Evolutionary conservation across 2,113 vertebrate genomes (phyloP).

Genomic region (Naja naja): DNA sequence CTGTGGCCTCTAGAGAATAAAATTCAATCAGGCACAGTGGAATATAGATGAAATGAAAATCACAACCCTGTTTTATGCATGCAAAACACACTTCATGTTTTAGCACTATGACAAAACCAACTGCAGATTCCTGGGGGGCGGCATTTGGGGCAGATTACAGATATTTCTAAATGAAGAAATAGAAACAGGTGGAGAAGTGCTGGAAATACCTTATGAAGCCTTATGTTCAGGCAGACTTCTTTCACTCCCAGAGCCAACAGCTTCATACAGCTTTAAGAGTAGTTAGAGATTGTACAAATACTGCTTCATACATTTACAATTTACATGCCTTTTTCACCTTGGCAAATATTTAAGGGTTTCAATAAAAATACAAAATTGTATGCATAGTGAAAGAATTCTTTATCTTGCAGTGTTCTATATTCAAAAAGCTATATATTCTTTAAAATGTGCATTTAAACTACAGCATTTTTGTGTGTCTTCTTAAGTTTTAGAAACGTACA

Average conservation of each 20-base stretch:
- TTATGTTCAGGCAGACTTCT: background rate
- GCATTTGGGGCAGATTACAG: background rate
- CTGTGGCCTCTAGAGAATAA: background rate
- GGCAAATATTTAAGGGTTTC: background rate
- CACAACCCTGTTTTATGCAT: background rate
- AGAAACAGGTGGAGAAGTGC: background rate
- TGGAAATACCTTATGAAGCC: background rate
- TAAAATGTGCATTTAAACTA: conserved; percentile 1
- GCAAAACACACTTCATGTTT: background rate
- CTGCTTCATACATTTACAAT: background rate
- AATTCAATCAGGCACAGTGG: background rate
- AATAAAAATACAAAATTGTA: background rate
- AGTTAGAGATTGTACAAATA: background rate
- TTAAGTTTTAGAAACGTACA: background rate
- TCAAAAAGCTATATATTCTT: background rate
- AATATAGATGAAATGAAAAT: background rate
- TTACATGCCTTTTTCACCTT: background rate
- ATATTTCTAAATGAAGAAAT: background rate
- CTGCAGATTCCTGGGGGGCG: background rate
- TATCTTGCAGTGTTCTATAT: background rate
- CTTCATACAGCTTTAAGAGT: background rate
- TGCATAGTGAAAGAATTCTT: background rate
- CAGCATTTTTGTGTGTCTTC: background rate
- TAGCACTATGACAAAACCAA: background rate
- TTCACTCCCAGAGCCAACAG: background rate